Conservation (phyloP, 2,888 invertebrate species). For the Drosophila robusta region DNA sequence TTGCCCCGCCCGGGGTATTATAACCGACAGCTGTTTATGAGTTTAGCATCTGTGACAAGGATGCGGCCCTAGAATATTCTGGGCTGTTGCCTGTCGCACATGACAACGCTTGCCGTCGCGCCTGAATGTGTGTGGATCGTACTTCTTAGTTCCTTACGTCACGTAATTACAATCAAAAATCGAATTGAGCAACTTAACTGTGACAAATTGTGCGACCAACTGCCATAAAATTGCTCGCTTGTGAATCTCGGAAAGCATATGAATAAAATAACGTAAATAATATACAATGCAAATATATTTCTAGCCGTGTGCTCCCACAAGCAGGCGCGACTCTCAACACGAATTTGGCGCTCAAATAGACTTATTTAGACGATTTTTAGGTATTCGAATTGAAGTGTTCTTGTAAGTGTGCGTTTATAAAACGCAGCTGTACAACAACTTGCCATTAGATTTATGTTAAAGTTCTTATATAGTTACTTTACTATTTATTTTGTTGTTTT, state of each 20-base stretch:
- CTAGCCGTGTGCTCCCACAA: conserved; percentile 20
- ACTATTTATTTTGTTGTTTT: conserved; percentile 38
- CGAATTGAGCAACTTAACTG: conserved; percentile 52
- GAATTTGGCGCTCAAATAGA: conserved; percentile 83
- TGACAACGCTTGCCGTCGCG: conserved; percentile 71
- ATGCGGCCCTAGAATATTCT: conserved; percentile 35
- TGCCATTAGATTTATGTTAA: conserved; percentile 73
- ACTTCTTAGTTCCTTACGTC: conserved; percentile 66
- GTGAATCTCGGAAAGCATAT: conserved; percentile 46
- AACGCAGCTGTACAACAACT: conserved; percentile 70
- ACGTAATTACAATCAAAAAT: conserved; percentile 33
- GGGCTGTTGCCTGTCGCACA: conserved; percentile 63
- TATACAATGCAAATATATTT: conserved; percentile 11
- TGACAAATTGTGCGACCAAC: conserved; percentile 48
- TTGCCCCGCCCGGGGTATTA: conserved; percentile 51
- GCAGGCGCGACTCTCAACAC: conserved; percentile 59
- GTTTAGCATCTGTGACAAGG: conserved; percentile 70
- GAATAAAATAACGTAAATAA: conserved; percentile 6
- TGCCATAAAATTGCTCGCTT: conserved; percentile 23
- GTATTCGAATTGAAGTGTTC: conserved; percentile 66
- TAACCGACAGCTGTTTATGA: conserved; percentile 71
- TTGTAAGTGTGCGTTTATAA: conserved; percentile 67
- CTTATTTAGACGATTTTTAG: conserved; percentile 78
- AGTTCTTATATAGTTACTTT: conserved; percentile 43
- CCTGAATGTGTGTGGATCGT: conserved; percentile 49